These are phyloP conservation scores for Mayetiola destructor DNA, from an alignment of 2,888 invertebrate species.

Conservation along the genomic window DNA sequence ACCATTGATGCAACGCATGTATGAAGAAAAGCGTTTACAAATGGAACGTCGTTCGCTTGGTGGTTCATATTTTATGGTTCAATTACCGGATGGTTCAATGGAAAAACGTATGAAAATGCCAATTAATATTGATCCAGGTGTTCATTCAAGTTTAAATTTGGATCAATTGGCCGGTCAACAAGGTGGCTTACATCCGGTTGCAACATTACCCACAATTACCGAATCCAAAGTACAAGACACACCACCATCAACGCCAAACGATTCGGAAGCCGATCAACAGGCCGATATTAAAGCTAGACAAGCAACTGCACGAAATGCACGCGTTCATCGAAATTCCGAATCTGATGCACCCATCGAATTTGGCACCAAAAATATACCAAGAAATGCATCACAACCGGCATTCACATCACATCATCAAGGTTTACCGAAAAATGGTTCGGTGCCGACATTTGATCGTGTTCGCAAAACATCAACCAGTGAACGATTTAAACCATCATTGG, in stretches of 20 bases:
- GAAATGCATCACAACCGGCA: constrained; percentile 78
- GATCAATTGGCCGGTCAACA: constrained; percentile 62
- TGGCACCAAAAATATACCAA: constrained; percentile 43
- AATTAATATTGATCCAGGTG: constrained; percentile 83
- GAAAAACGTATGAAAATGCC: constrained; percentile 81
- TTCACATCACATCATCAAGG: constrained; percentile 58
- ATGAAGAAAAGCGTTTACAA: constrained; percentile 79
- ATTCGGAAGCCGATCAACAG: constrained; percentile 21
- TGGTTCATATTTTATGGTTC: constrained; percentile 73
- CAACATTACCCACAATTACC: constrained; percentile 78
- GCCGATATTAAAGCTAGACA: constrained; percentile 20
- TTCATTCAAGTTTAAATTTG: constrained; percentile 80
- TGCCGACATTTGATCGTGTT: constrained; percentile 77
- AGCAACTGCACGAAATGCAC: constrained; percentile 20
- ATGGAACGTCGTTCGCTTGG: constrained; percentile 83
- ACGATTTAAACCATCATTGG: constrained; percentile 68
- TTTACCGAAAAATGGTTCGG: constrained; percentile 74
- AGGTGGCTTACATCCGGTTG: constrained; percentile 67
- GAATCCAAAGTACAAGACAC: constrained; percentile 62
- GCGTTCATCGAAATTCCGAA: constrained; percentile 31
- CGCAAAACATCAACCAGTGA: constrained; percentile 72
- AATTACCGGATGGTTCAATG: constrained; percentile 81
- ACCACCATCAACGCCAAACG: no score
- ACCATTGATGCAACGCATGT: constrained; percentile 79
- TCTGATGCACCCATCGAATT: constrained; percentile 26